Evolutionary conservation across 2,113 vertebrate genomes (phyloP).

Genomic region (Pongo abelii): DNA sequence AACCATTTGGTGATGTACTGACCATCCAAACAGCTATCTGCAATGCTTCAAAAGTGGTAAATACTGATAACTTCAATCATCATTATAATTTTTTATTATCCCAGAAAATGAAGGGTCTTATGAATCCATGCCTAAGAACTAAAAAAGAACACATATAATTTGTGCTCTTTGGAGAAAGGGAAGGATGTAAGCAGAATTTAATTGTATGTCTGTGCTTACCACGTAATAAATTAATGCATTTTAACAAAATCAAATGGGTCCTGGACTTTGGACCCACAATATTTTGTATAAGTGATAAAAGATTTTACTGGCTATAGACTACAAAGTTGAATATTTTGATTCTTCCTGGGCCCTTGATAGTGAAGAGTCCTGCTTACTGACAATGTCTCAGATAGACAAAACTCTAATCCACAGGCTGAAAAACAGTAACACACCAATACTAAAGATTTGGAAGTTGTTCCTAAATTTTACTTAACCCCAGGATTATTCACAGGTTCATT

Average conservation of each 20-base stretch:
- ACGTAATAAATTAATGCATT: neutral
- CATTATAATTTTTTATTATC: neutral
- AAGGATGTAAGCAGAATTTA: neutral
- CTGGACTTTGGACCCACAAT: neutral
- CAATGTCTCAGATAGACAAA: neutral
- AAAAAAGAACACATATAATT: neutral
- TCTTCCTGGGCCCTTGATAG: neutral
- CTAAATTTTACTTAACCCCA: neutral
- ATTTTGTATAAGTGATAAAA: neutral
- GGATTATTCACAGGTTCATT: neutral
- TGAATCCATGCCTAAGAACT: neutral
- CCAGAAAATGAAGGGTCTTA: neutral
- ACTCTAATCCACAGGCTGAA: neutral
- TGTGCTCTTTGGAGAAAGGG: neutral
- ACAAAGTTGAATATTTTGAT: neutral
- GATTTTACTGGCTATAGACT: neutral
- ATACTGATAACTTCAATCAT: neutral
- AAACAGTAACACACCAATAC: neutral
- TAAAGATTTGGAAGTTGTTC: neutral
- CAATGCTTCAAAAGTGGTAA: neutral
- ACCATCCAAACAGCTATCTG: neutral
- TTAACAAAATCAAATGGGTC: neutral
- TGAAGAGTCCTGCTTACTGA: neutral
- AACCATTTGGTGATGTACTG: neutral
- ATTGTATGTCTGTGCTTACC: neutral